Evolutionary conservation across 2,888 invertebrate genomes (phyloP), one percentile per base, ranked within the genome.

Genomic region (Drosophila nigricruria): DNA sequence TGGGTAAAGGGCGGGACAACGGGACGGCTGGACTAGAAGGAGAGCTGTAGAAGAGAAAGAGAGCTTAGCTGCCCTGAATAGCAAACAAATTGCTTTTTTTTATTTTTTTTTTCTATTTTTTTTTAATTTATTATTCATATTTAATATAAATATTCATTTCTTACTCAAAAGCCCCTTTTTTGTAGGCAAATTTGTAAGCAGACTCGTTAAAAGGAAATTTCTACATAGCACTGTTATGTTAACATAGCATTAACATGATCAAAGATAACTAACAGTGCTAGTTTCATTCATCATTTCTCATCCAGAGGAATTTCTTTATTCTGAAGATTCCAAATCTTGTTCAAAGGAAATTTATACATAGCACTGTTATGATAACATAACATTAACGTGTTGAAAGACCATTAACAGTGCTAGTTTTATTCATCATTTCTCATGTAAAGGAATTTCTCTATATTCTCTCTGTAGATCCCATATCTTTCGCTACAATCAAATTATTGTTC

Each of bases 41-140:
- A n/a, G 58, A 34, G 45, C 57, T 25, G 14, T 14, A 27, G 30
- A 42, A 25, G 53, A 30, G 30, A 6, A 12, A 49, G 45, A 47
- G 47, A 27, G 45, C 16, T 25, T 16, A 30, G 10, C 30, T 30
- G 30, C 10, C 10, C 47, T 30, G 25, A 9, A n/a, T 16, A 43
- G 45, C 14, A 1, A 23, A 25, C 16, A 2, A 43, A 23, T 14
- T 23, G 5, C 2, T 38, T 6, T 40, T 40, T 2, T 16, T 38
- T n/a, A 2, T 12, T 38, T 38, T 3, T 18, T 40, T 5, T 18
- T 18, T 18, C 10, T 20, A 42, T 12, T 20, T 38, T 38, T 38
- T n/a, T 9, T n/a, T n/a, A 12, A 34, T 34, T 34, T 9, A 9
- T n/a, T 3, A 34, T 34, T 34, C 2, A 30, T 30, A 30, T 36